phyloP scores from a whole-genome alignment of 2,113 vertebrate genomes.

The Stegastes partitus region DNA sequence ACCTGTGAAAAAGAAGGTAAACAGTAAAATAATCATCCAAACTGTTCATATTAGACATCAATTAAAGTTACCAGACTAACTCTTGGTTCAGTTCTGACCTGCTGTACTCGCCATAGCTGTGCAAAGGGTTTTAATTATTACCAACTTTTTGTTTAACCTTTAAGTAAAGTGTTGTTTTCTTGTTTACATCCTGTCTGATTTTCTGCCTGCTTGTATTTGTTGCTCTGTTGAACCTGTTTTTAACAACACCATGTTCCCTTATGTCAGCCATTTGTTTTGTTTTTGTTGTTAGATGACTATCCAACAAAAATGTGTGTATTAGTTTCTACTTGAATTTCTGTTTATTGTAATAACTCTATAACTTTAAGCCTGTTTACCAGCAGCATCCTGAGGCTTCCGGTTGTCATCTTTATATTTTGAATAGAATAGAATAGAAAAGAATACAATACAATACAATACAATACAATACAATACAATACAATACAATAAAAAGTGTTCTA shows the following conservation, averaged over 20 bases:
- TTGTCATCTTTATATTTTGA: slow-evolving; percentile 13
- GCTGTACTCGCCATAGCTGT: too few relatives aligned
- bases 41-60: neutral
- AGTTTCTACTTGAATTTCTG: neutral
- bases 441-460: too few relatives aligned
- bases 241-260: neutral
- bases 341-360: neutral
- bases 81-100: slow-evolving; percentile 6
- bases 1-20: neutral
- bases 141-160: neutral
- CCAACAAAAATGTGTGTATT: neutral
- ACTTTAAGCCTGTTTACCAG: slow-evolving; percentile 11
- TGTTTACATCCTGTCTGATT: slow-evolving; percentile 2
- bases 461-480: too few relatives aligned
- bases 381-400: slow-evolving; percentile 1
- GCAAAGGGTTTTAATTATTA: neutral
- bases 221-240: neutral
- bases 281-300: too few relatives aligned
- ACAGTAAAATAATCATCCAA: neutral
- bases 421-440: too few relatives aligned
- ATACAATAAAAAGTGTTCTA: too few relatives aligned
- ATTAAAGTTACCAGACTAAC: neutral
- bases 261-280: neutral
- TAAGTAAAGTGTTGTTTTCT: neutral
- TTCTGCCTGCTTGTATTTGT: slow-evolving; percentile 16